A percentile compares a stretch with the other conserved stretches of the same genome.
Evolutionary conservation across 2,888 invertebrate species (phyloP).

Genomic region (Ptychoptera contaminata): DNA sequence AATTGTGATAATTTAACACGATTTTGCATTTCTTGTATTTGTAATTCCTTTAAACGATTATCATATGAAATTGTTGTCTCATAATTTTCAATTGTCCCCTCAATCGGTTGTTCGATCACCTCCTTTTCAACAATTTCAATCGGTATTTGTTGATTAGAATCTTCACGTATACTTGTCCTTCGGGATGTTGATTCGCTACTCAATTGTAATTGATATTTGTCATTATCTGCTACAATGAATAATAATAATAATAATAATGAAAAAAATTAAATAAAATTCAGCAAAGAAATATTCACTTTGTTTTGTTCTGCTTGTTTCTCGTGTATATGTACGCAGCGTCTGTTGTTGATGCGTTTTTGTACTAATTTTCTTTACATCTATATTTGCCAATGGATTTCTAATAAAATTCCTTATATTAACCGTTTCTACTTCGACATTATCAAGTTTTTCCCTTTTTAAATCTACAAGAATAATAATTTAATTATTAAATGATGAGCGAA

Average conservation of each 20-base stretch:
- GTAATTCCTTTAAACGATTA: constrained; percentile 2
- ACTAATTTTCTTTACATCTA: too few relatives aligned
- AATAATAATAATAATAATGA: background rate
- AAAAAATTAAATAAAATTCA: background rate
- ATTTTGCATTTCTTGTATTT: constrained; percentile 26
- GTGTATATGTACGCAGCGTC: too few relatives aligned
- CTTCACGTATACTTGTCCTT: background rate
- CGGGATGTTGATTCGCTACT: background rate
- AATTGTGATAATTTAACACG: constrained; percentile 25
- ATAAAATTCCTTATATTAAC: too few relatives aligned
- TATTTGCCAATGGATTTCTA: too few relatives aligned
- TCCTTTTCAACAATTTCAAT: background rate
- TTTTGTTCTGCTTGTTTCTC: too few relatives aligned
- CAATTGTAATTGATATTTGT: too few relatives aligned
- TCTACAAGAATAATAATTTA: too few relatives aligned
- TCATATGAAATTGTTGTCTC: background rate
- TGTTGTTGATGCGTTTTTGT: too few relatives aligned
- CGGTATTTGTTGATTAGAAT: background rate
- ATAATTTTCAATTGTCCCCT: constrained; percentile 23
- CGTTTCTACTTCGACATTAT: too few relatives aligned
- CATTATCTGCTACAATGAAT: background rate
- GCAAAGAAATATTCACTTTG: too few relatives aligned
- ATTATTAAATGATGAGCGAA: too few relatives aligned
- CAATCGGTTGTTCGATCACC: constrained; percentile 13
- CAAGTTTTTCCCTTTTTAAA: too few relatives aligned